These are phyloP conservation scores for Chrysemys picta DNA, from an alignment of 2,113 vertebrate species.

Conservation along the genomic window DNA sequence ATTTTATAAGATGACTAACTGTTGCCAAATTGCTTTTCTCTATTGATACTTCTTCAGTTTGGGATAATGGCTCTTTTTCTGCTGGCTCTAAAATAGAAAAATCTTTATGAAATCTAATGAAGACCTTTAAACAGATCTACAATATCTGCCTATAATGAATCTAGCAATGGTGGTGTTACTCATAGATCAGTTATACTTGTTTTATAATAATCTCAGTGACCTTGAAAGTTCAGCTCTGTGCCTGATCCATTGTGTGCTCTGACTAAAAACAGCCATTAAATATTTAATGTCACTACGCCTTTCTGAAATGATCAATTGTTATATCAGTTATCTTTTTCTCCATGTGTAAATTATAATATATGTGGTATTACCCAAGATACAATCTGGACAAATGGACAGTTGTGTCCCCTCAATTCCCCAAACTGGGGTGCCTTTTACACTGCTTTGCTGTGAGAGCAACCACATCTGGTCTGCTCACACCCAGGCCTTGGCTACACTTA, in stretches of 20 bases:
- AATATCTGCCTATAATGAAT: neutral
- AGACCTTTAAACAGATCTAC: neutral
- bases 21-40: neutral
- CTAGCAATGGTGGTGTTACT: neutral
- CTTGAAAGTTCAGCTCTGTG: neutral
- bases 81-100: neutral
- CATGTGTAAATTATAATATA: neutral
- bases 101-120: neutral
- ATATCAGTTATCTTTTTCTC: constrained; percentile 37
- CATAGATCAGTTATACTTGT: neutral
- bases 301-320: constrained; percentile 30
- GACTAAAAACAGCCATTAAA: constrained; percentile 30
- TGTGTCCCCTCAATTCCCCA: neutral
- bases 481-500: no score
- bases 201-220: neutral
- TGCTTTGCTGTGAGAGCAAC: neutral
- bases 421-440: neutral
- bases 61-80: neutral
- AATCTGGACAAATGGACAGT: neutral
- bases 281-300: neutral
- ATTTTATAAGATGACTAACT: neutral
- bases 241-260: neutral
- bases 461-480: neutral
- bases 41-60: neutral
- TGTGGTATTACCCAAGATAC: neutral